Percentiles rank a stretch among this genome's conserved stretches.
phyloP scores from a whole-genome alignment of 1,140 invertebrate genomes.

The Micrasema longulum region DNA sequence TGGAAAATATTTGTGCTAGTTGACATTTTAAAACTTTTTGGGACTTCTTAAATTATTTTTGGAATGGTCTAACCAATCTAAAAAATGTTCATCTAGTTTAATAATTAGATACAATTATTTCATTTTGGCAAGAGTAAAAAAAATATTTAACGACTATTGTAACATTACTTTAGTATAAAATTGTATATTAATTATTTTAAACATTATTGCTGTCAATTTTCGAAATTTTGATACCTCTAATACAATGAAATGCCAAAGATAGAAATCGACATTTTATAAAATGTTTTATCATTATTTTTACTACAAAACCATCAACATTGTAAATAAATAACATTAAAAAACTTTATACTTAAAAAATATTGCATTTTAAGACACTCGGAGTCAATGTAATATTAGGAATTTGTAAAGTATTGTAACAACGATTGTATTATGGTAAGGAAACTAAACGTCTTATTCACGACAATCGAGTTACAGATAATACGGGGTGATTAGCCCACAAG shows the following conservation, averaged over 20 bases:
- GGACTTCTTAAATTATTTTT: no score
- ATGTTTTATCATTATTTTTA: not conserved
- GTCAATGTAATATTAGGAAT: slow-evolving; percentile 35
- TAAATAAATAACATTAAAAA: slow-evolving; percentile 37
- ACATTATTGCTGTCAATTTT: no score
- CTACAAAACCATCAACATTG: slow-evolving; percentile 21
- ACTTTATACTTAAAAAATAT: slow-evolving; percentile 39
- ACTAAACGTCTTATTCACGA: not conserved
- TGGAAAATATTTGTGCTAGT: no score
- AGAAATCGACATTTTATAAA: no score
- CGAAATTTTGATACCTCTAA: not conserved
- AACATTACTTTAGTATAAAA: no score
- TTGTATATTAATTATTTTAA: no score
- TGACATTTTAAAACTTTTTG: no score
- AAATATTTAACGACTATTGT: no score
- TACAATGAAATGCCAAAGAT: slow-evolving; percentile 1
- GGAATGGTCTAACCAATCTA: no score
- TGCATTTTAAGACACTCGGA: slow-evolving; percentile 48
- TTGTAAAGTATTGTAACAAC: not conserved
- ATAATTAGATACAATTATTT: no score
- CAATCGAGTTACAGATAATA: slow-evolving; percentile 7
- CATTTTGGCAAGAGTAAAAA: no score
- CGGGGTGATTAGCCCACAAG: not conserved
- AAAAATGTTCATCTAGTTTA: no score
- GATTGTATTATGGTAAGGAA: not conserved